Percentiles rank a stretch among this genome's conserved stretches.
Evolutionary conservation across 2,113 vertebrate species (phyloP).

Genomic region (Neotoma lepida): DNA sequence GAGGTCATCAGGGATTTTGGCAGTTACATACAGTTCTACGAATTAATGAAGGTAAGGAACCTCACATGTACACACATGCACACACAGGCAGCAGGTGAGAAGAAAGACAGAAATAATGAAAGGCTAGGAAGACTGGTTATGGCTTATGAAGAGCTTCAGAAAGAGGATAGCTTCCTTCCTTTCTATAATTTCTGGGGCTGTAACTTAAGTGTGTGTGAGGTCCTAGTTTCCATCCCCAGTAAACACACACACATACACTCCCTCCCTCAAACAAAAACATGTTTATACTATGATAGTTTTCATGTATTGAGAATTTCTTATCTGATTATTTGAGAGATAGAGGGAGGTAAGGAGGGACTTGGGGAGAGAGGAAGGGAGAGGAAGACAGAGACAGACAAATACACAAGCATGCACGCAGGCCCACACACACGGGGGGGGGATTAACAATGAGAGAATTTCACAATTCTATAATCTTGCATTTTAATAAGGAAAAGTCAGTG

Average conservation of each 20-base stretch:
- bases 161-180: constrained; percentile 24
- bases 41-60: neutral
- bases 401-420: neutral
- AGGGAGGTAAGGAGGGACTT: neutral
- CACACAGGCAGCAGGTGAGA: neutral
- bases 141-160: constrained; percentile 34
- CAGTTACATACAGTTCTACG: neutral
- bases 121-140: neutral
- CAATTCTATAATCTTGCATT: constrained; percentile 25
- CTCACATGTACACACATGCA: neutral
- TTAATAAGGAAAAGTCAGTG: constrained; percentile 49
- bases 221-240: neutral
- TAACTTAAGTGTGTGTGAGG: neutral
- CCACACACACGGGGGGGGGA: neutral
- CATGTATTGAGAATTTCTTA: constrained; percentile 2
- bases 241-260: neutral
- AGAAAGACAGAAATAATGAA: neutral
- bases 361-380: no score
- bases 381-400: neutral
- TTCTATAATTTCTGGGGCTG: constrained; percentile 2
- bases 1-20: neutral
- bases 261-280: neutral
- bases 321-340: neutral
- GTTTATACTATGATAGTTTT: constrained; percentile 17
- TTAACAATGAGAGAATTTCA: constrained; percentile 35